Percentiles rank a stretch among this genome's conserved stretches.
phyloP scores from a whole-genome alignment of 2,797 vertebrate species.

The Luscinia luscinia region DNA sequence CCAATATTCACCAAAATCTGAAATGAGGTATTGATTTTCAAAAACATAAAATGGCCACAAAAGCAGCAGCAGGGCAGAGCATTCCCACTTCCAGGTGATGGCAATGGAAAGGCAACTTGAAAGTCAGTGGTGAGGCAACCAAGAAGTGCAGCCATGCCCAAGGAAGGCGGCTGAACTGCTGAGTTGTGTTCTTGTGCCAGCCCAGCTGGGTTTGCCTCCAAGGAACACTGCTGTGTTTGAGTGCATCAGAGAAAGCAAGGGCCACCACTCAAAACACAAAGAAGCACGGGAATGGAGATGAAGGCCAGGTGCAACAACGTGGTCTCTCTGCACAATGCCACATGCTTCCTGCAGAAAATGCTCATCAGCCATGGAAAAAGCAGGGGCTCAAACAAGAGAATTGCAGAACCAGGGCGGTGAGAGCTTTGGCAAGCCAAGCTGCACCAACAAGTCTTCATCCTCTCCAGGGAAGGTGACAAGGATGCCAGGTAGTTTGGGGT shows the following conservation, averaged over 20 bases:
- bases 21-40: rapidly evolving
- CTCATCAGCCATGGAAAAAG: neutral
- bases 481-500: neutral
- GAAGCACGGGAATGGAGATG: neutral
- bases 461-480: neutral
- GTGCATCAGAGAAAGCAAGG: neutral
- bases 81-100: neutral
- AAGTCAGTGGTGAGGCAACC: neutral
- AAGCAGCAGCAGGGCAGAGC: neutral
- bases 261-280: neutral
- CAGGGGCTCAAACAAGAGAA: neutral
- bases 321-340: neutral
- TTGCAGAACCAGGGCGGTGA: rapidly evolving
- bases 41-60: neutral
- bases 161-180: neutral
- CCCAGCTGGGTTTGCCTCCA: too few relatives aligned
- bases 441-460: neutral
- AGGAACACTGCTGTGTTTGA: neutral
- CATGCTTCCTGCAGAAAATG: neutral
- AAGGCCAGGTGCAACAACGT: neutral
- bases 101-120: neutral
- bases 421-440: neutral
- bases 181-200: neutral
- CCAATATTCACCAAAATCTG: rapidly evolving
- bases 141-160: neutral